Evolutionary conservation across 2,797 vertebrate species (phyloP), one percentile per base, ranked within the genome.

Genomic region (Ctenochaetus hawaiiensis): DNA sequence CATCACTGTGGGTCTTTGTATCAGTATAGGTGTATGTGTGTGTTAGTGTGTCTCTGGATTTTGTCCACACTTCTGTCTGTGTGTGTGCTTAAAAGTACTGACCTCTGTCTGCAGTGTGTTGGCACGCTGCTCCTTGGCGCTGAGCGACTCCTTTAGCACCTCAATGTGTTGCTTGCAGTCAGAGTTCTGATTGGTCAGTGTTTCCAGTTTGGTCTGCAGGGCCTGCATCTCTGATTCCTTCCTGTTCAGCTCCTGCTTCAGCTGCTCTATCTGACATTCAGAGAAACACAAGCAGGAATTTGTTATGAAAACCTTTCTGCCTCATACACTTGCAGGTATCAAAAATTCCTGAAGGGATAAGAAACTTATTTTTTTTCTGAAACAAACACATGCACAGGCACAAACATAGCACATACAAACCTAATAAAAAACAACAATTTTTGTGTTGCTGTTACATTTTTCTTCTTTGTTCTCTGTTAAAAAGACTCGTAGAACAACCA

Each of bases 151-250:
- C 94, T 99, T 99, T 81, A 99, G 95, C 93, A 99, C 98, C 93
- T 98, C 97, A 39, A 99, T 98, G 94, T 99, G 98, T 94, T 99
- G 97, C 91, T 99, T 99, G 94, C 96, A 97, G 96, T 99, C 98
- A 8, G 98, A 99, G 93, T 99, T 99, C 93, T 99, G 98, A 96
- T 99, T 99, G 94, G 95, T 97, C 92, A 99, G 94, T 6, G 98
- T 98, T 91, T 99, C 98, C 72, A 99, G 95, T 94, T 99, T 98
- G 90, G 98, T 99, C 96, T 99, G 98, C 95, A 99, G 96, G 86
- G 97, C 97, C 95, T 98, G 97, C 95, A 98, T 97, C 95, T 99
- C 98, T 4, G 97, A 95, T 85, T 99, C 98, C 90, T 99, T 99
- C 94, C 97, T 98, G 87, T 96, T 98, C 90, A 99, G 93, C 83